Percentiles rank a stretch among this genome's conserved stretches.
These are phyloP conservation scores for Oncorhynchus masou DNA, from an alignment of 2,113 vertebrate genomes.

Conservation along the genomic window DNA sequence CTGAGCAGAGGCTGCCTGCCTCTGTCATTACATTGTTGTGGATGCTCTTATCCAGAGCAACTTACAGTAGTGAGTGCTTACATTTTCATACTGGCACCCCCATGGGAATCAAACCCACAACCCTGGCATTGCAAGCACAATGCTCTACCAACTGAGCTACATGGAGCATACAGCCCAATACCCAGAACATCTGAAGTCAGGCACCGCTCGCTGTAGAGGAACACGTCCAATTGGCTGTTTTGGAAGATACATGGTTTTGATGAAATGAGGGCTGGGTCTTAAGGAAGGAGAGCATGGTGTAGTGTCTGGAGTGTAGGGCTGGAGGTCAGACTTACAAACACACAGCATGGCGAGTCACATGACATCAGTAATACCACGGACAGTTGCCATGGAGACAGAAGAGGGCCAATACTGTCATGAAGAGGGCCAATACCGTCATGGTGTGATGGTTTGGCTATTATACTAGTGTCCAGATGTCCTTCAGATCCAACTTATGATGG, in stretches of 20 bases:
- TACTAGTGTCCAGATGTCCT: neutral
- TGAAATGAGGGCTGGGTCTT: neutral
- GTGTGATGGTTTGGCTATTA: neutral
- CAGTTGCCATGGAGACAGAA: neutral
- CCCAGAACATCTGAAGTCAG: constrained; percentile 53
- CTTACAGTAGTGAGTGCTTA: too few species aligned
- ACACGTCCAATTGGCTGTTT: constrained; percentile 11
- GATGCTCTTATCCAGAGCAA: too few species aligned
- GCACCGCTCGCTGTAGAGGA: too few species aligned
- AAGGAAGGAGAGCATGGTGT: too few species aligned
- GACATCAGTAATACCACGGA: neutral
- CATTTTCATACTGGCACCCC: too few species aligned
- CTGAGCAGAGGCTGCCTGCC: too few species aligned
- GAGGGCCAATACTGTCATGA: neutral
- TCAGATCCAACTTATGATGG: neutral
- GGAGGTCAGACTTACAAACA: neutral
- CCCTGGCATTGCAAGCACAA: too few species aligned
- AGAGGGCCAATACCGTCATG: neutral
- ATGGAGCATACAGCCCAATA: constrained; percentile 36
- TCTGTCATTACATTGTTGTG: neutral
- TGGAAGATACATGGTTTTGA: constrained; percentile 26
- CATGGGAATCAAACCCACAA: too few species aligned
- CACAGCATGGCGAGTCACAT: neutral
- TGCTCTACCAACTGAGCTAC: too few species aligned
- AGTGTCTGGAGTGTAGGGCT: neutral